Evolutionary conservation across 1,140 invertebrate genomes (phyloP).

Genomic region (Papilio dardanus): DNA sequence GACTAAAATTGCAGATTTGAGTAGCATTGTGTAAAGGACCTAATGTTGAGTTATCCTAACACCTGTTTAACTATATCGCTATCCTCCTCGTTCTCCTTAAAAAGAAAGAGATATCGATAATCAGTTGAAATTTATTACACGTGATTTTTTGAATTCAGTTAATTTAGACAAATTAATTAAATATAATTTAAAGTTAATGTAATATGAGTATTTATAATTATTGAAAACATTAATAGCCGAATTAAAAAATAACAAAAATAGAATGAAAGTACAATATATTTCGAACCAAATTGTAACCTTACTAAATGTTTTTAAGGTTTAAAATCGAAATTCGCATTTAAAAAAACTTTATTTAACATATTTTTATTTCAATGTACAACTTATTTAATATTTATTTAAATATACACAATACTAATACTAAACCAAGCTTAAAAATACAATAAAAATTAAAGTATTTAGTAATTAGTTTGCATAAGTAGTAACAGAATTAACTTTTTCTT

Average conservation of each 20-base stretch:
- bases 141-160: not conserved
- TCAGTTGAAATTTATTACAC: no score
- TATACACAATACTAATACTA: not conserved
- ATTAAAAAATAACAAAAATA: not conserved
- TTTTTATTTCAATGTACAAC: not conserved
- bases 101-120: no score
- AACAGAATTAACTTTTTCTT: not conserved
- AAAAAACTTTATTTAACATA: not conserved
- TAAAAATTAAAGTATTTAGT: not conserved
- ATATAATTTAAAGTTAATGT: not conserved
- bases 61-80: no score
- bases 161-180: not conserved
- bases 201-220: slow-evolving; percentile 8
- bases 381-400: not conserved
- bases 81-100: no score
- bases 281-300: not conserved
- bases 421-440: not conserved
- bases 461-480: not conserved
- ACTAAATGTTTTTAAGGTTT: not conserved
- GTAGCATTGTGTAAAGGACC: no score
- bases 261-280: not conserved
- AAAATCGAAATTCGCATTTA: not conserved
- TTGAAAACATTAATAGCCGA: not conserved
- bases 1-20: no score
- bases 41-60: no score